Evolutionary conservation across 1,140 invertebrate species (phyloP), one percentile per base, ranked within the genome.

Genomic region (Drosophila virilis): DNA sequence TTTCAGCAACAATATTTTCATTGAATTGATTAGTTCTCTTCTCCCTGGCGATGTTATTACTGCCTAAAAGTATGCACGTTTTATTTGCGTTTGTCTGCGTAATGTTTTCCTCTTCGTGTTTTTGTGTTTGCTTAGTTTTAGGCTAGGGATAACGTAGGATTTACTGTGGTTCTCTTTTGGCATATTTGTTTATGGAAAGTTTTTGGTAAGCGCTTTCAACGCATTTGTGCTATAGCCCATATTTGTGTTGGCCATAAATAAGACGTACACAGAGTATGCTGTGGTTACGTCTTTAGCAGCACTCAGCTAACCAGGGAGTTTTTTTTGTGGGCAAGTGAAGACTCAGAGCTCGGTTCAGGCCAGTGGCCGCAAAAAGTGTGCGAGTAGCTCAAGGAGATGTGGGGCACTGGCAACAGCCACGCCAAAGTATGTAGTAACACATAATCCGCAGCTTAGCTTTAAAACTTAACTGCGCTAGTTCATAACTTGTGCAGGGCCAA

Each of bases 401-500:
- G 32, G 22, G 22, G 22, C 4, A 28, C 35, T 22, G 51, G 38
- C 52, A 62, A 43, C 43, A 80, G 71, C 73, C 84, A 67, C 77
- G 58, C 64, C 84, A 88, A 88, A 88, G 84, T 89, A 80, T 73
- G 64, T 45, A 46, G 70, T 52, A 68, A 88, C 78, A 88, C 77
- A 84, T 88, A 88, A 88, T 88, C 84, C 77, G 46, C 52, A 66
- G 84, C 84, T 88, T 77, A 88, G 84, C 77, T 83, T 84, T 84
- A 88, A 88, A 88, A 88, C 84, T 88, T 89, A 77, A 78, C 84
- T 89, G 51, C 80, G 80, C 70, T 73, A 88, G 80, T 80, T 89
- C 84, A 88, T 89, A 89, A 89, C 80, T 88, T 89, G 76, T 54
- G 60, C n/a, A 51, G 35, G 51, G 22, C 17, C 12, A 42, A 46